Conservation (phyloP, 2,888 invertebrate genomes). For the Kuschelorhynchus macadamiae region DNA sequence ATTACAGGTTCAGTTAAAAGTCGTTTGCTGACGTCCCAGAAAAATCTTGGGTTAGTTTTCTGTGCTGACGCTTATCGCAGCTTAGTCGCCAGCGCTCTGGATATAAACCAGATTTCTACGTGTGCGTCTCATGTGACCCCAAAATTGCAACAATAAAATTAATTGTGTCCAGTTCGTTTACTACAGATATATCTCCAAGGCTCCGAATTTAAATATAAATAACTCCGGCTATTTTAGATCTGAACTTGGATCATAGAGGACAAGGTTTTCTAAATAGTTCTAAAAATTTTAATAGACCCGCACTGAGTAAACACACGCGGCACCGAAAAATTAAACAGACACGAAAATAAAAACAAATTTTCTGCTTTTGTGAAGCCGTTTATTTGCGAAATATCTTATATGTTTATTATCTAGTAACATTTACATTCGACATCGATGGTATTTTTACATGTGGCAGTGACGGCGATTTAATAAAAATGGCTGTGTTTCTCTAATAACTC, state of each 20-base stretch:
- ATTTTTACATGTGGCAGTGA: slow-evolving; percentile 27
- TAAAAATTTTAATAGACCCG: slow-evolving; percentile 8
- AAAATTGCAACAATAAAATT: neutral
- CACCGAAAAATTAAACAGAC: slow-evolving; percentile 12
- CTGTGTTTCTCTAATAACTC: too few species aligned
- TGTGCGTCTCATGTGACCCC: too few species aligned
- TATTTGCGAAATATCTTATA: slow-evolving; percentile 31
- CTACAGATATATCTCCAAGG: slow-evolving; percentile 6
- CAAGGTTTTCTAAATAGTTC: slow-evolving; percentile 30
- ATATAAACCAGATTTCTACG: too few species aligned
- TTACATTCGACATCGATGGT: slow-evolving; percentile 15
- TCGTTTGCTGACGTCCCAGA: too few species aligned
- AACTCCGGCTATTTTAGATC: slow-evolving; percentile 14
- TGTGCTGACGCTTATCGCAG: too few species aligned
- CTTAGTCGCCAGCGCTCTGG: too few species aligned
- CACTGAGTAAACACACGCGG: neutral
- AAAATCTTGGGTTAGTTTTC: too few species aligned
- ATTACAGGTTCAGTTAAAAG: too few species aligned
- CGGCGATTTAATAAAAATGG: slow-evolving; percentile 6
- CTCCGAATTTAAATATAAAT: slow-evolving; percentile 6
- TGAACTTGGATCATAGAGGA: slow-evolving; percentile 34
- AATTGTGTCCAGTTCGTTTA: neutral
- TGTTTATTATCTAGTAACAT: slow-evolving; percentile 9
- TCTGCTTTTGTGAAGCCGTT: slow-evolving; percentile 21
- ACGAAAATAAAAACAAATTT: slow-evolving; percentile 18